These are phyloP conservation scores for Hormaphis cornu DNA, from an alignment of 1,140 invertebrate genomes.

Conservation along the genomic window DNA sequence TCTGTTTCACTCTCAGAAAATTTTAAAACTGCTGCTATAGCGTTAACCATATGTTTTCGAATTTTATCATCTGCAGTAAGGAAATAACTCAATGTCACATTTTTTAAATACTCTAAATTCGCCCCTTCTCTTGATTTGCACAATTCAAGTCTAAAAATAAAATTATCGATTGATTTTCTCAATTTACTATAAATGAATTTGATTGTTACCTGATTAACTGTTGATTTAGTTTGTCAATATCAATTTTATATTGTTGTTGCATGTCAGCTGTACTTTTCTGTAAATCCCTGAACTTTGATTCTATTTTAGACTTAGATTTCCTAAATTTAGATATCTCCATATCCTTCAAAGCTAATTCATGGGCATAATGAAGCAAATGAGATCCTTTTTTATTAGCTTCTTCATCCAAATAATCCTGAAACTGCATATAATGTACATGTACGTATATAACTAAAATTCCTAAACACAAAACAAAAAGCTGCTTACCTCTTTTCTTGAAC, in stretches of 20 bases:
- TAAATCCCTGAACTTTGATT: slow-evolving; percentile 56
- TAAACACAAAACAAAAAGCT: neutral
- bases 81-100: slow-evolving; percentile 75
- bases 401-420: slow-evolving; percentile 25
- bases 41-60: slow-evolving; percentile 75
- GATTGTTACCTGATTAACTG: slow-evolving; percentile 48
- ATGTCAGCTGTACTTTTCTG: slow-evolving; percentile 49
- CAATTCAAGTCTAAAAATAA: slow-evolving; percentile 54
- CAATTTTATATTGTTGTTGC: slow-evolving; percentile 50
- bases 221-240: slow-evolving; percentile 49
- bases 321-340: slow-evolving; percentile 65
- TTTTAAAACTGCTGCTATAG: slow-evolving; percentile 72
- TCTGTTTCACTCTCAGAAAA: slow-evolving; percentile 60
- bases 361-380: slow-evolving; percentile 71
- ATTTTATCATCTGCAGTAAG: slow-evolving; percentile 57
- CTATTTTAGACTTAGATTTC: slow-evolving; percentile 60
- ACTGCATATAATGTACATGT: too few relatives aligned
- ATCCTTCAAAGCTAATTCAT: slow-evolving; percentile 70
- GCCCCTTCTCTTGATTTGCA: slow-evolving; percentile 71
- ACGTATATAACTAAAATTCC: neutral
- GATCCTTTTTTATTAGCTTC: slow-evolving; percentile 44
- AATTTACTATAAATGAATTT: neutral
- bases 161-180: neutral
- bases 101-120: slow-evolving; percentile 83
- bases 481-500: slow-evolving; percentile 17